These are phyloP conservation scores for Propithecus coquereli DNA, from an alignment of 2,113 vertebrate genomes.

Conservation along the genomic window DNA sequence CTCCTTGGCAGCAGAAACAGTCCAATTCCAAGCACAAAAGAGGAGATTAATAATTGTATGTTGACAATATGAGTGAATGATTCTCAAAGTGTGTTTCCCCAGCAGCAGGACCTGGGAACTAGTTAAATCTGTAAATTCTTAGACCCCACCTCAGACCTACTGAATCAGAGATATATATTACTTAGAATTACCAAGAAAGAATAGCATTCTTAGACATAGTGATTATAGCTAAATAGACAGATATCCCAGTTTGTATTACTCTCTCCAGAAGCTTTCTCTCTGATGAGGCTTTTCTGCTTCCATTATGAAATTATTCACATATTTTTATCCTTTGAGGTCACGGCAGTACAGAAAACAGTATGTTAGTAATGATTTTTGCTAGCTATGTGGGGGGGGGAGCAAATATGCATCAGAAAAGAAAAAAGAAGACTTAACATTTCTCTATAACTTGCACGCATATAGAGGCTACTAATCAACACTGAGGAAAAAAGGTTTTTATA, in stretches of 20 bases:
- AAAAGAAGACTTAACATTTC: conserved; percentile 15
- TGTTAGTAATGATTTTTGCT: not conserved
- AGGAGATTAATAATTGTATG: not conserved
- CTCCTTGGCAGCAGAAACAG: not conserved
- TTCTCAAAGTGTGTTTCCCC: not conserved
- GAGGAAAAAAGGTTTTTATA: not conserved
- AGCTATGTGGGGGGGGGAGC: not conserved
- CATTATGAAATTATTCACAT: not conserved
- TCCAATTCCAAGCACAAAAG: not conserved
- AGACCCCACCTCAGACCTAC: not conserved
- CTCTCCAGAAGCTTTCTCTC: conserved; percentile 1
- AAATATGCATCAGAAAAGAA: not conserved
- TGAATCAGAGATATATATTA: not conserved
- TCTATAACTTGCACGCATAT: not conserved
- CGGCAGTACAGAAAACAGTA: not conserved
- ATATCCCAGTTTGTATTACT: not conserved
- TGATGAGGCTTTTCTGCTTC: not conserved
- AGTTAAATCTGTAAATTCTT: not conserved
- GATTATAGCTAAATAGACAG: not conserved
- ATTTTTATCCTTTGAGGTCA: conserved; percentile 27
- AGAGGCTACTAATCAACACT: not conserved
- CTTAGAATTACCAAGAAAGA: not conserved
- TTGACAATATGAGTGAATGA: not conserved
- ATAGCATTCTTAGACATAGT: not conserved
- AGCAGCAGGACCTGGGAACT: not conserved